Conservation (phyloP, 2,888 invertebrate genomes). For the Synergus umbraculus region DNA sequence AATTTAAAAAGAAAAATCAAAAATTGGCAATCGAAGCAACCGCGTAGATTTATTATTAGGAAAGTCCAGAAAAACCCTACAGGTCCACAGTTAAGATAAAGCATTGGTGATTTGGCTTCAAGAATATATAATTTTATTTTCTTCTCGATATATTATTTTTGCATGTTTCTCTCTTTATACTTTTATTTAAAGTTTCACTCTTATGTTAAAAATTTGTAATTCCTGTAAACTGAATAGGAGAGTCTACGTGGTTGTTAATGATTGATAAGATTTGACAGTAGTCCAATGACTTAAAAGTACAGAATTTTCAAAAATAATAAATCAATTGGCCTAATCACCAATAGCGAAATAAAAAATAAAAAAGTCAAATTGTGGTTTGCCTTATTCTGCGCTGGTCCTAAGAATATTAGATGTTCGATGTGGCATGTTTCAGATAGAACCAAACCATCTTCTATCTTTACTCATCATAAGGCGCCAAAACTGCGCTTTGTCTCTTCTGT, state of each 20-base stretch:
- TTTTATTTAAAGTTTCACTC: neutral
- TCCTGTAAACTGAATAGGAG: neutral
- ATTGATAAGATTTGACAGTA: neutral
- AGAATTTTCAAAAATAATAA: neutral
- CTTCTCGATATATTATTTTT: neutral
- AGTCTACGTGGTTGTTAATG: neutral
- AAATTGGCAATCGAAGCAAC: conserved; percentile 62
- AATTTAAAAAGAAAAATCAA: neutral
- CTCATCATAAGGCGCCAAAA: conserved; percentile 83
- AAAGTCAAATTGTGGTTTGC: conserved; percentile 52
- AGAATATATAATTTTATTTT: neutral
- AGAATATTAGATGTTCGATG: conserved; percentile 74
- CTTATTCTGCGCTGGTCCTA: conserved; percentile 56
- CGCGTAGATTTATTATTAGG: conserved; percentile 52
- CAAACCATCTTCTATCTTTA: conserved; percentile 78
- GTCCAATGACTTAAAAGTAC: neutral
- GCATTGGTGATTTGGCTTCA: conserved; percentile 18
- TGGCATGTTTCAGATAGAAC: conserved; percentile 82
- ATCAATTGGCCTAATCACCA: neutral
- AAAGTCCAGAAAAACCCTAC: neutral
- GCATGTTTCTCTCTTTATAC: neutral
- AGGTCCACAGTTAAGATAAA: conserved; percentile 11
- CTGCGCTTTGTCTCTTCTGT: conserved; percentile 90
- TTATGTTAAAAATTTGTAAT: neutral
- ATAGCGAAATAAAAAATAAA: neutral